phyloP scores from a whole-genome alignment of 23 tunicate species.

The Diplosoma virens region DNA sequence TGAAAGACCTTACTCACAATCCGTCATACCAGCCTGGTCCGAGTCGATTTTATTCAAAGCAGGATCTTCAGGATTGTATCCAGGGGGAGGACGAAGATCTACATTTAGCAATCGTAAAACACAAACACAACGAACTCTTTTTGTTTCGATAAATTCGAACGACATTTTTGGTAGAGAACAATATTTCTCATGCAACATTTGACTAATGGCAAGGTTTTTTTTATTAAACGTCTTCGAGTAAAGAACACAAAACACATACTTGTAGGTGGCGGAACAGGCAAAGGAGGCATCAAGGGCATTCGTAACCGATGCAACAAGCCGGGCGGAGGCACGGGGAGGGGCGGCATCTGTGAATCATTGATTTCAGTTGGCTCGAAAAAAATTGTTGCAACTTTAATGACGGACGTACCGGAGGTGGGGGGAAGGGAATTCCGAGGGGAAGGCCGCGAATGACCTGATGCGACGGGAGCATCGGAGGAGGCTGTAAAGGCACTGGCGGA shows the following conservation, averaged over 20 bases:
- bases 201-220: too few relatives aligned
- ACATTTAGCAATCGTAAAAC: too few relatives aligned
- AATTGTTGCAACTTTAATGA: too few relatives aligned
- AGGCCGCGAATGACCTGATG: constrained; percentile 18
- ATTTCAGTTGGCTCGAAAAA: not conserved
- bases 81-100: constrained; percentile 9
- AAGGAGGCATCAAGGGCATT: too few relatives aligned
- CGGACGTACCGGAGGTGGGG: constrained; percentile 42
- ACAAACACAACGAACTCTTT: too few relatives aligned
- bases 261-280: too few relatives aligned
- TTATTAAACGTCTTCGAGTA: too few relatives aligned
- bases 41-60: constrained; percentile 26
- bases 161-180: too few relatives aligned
- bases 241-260: too few relatives aligned
- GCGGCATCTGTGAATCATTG: constrained; percentile 27
- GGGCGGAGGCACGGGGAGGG: constrained; percentile 31
- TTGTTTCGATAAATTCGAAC: not conserved
- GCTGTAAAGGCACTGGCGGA: constrained; percentile 27
- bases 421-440: constrained; percentile 36
- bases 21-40: not conserved
- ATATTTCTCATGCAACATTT: too few relatives aligned
- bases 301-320: too few relatives aligned
- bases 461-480: constrained; percentile 36
- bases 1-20: not conserved
- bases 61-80: constrained; percentile 79